phyloP scores from a whole-genome alignment of 2,113 vertebrate species.

The Cepphus grylle region DNA sequence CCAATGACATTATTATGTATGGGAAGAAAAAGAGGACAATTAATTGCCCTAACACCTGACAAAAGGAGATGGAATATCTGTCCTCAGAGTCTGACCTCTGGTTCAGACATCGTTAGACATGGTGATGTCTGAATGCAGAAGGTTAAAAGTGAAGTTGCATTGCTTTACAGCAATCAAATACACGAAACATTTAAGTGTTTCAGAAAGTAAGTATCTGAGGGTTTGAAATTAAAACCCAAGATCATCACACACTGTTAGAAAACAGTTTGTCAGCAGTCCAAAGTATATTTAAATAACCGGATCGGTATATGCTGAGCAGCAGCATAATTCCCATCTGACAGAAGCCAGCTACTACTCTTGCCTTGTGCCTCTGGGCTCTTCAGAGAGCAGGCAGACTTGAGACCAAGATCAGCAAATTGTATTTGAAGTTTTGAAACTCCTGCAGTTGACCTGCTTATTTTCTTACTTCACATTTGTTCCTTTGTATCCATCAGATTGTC shows the following conservation, averaged over 20 bases:
- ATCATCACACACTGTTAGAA: neutral
- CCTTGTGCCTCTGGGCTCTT: neutral
- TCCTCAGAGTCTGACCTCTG: neutral
- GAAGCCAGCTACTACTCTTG: neutral
- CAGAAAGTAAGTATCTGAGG: neutral
- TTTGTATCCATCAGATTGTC: neutral
- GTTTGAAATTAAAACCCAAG: neutral
- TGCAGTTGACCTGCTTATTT: neutral
- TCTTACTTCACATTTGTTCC: neutral
- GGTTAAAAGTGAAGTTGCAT: neutral
- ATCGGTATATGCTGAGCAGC: neutral
- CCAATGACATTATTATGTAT: neutral
- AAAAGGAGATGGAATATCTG: neutral
- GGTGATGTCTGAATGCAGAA: neutral
- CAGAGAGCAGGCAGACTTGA: neutral
- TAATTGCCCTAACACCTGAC: constrained; percentile 16
- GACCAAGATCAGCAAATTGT: neutral
- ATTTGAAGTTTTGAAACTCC: neutral
- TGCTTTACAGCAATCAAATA: neutral
- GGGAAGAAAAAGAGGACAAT: neutral
- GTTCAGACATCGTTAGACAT: neutral
- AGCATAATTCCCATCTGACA: neutral
- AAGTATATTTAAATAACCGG: neutral
- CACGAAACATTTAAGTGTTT: neutral
- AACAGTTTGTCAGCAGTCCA: neutral